phyloP scores from a whole-genome alignment of 2,113 vertebrate genomes.

The Aspidoscelis tigris region DNA sequence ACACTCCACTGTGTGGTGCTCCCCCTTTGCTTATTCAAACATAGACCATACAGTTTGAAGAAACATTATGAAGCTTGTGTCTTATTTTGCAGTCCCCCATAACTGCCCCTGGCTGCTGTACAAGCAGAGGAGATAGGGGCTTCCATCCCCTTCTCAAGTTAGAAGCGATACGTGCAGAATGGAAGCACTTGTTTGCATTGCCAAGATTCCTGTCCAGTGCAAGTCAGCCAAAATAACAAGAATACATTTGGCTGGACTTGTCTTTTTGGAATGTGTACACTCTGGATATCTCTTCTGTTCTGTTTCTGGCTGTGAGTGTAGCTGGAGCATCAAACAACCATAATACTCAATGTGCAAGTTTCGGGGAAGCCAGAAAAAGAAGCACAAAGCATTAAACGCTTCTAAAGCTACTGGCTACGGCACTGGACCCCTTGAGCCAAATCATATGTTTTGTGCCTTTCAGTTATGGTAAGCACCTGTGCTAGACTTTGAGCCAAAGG shows the following conservation, averaged over 20 bases:
- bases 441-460: not conserved
- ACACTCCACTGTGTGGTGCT: no score
- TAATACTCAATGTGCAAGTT: not conserved
- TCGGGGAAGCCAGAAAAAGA: not conserved
- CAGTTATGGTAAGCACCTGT: no score
- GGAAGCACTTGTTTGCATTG: not conserved
- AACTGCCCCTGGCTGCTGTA: not conserved
- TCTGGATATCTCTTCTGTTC: not conserved
- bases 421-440: not conserved
- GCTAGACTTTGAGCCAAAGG: not conserved
- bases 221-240: not conserved
- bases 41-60: no score
- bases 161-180: not conserved
- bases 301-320: not conserved
- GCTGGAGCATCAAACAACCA: not conserved
- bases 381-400: not conserved
- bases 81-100: no score
- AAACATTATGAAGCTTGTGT: no score
- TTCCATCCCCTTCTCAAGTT: not conserved
- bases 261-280: rapidly evolving
- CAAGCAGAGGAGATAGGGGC: not conserved
- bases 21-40: no score
- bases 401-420: not conserved
- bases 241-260: not conserved
- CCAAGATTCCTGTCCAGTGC: conserved; percentile 19